Percentiles rank a stretch among this genome's conserved stretches.
Evolutionary conservation across 1,140 invertebrate genomes (phyloP).

Genomic region (Diabrotica virgifera): DNA sequence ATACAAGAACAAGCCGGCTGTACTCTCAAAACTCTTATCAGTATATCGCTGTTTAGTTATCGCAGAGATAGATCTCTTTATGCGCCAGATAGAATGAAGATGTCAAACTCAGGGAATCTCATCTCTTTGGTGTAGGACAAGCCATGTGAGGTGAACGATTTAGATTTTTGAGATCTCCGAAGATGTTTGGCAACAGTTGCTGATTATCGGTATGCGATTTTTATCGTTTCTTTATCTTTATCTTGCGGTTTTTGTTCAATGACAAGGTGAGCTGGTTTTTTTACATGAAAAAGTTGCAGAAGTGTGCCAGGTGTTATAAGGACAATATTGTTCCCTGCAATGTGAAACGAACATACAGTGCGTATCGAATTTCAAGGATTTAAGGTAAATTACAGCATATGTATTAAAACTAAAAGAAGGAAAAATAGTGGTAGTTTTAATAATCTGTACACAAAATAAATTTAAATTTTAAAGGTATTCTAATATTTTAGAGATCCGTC

Average conservation of each 20-base stretch:
- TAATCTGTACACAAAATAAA: too few species aligned
- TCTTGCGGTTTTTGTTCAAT: constrained; percentile 1
- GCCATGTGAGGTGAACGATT: not conserved
- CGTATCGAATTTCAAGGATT: too few species aligned
- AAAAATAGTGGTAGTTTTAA: too few species aligned
- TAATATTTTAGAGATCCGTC: too few species aligned
- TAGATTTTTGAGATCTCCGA: constrained; percentile 8
- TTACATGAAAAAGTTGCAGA: not conserved
- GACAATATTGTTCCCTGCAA: not conserved
- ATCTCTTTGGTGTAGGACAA: constrained; percentile 4
- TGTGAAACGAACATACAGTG: too few species aligned
- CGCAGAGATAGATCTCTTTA: constrained; percentile 43
- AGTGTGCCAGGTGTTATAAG: constrained; percentile 7
- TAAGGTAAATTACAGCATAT: too few species aligned
- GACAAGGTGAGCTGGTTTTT: constrained; percentile 1
- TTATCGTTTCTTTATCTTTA: constrained; percentile 1
- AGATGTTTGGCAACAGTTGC: constrained; percentile 20
- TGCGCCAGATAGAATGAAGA: constrained; percentile 36
- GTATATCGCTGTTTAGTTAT: constrained; percentile 33
- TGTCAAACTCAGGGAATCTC: constrained; percentile 40
- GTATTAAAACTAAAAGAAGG: too few species aligned
- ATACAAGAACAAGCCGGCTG: constrained; percentile 29
- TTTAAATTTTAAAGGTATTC: too few species aligned
- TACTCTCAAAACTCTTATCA: constrained; percentile 35
- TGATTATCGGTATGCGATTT: constrained; percentile 4